Evolutionary conservation across 2,113 vertebrate species (phyloP), one percentile per base, ranked within the genome.

Genomic region (Dipodomys ordii): DNA sequence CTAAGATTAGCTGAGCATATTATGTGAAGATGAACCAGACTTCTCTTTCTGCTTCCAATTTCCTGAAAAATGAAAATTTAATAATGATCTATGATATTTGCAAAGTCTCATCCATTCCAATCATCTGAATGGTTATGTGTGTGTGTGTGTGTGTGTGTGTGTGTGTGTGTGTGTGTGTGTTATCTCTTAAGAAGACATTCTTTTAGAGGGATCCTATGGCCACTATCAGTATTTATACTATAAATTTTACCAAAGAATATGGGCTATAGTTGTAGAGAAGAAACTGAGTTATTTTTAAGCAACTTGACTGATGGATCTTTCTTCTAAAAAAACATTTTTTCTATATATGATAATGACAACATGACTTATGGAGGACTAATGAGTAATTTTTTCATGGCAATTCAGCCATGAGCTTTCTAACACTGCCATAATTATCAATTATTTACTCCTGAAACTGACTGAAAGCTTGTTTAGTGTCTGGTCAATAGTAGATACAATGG

Each of bases 61-160:
- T 93, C 57, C 74, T 74, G 10, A 93, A 60, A 83, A 89, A 81
- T 88, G 32, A 92, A 79, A 91, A 91, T 49, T 81, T 74, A 92
- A 84, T 92, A 80, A 57, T 20, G 6, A 87, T 35, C 3, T 10
- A 20, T 89, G 22, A 88, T 74, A 28, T 87, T 86, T 67, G 90
- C 16, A 82, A 35, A 82, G 5, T 67, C 13, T 78, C 22, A 88
- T 32, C 35, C 10, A 49, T 83, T 94, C 30, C 60, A 89, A 77
- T 25, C 84, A 73, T 82, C 53, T 65, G 15, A 81, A 86, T 10
- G 69, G 35, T 81, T 60, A 67, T 65, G 68, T 30, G 28, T 53
- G 4, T 60, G 73, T 80, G 71, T 46, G 84, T 60, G 71, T 64
- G 69, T 30, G 27, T 49, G 7, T 57, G 73, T 80, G 49, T 53